Evolutionary conservation across 2,888 invertebrate genomes (phyloP).

Genomic region (Choristoneura rosaceana): DNA sequence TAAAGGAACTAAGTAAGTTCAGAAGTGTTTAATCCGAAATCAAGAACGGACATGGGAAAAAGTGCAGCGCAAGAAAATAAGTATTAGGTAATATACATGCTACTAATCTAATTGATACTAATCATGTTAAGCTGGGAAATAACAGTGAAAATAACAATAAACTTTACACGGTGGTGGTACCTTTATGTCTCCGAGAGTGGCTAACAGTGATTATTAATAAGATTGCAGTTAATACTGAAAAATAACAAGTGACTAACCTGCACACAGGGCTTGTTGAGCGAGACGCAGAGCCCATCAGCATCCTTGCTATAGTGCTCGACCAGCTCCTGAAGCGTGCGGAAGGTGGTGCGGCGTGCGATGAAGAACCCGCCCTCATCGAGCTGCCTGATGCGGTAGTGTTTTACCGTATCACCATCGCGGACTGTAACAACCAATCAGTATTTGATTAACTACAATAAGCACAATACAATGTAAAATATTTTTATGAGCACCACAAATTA

Average conservation of each 20-base stretch:
- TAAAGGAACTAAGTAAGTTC: background rate
- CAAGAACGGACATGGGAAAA: no score
- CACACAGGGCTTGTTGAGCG: conserved; percentile 96
- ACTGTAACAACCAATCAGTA: conserved; percentile 86
- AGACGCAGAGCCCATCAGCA: conserved; percentile 99
- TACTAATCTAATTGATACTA: no score
- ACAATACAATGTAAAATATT: no score
- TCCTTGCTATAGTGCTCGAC: conserved; percentile 99
- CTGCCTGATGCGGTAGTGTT: conserved; percentile 99
- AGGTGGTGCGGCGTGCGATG: conserved; percentile 98
- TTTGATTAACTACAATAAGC: background rate
- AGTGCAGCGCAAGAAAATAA: no score
- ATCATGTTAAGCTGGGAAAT: no score
- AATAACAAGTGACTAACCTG: conserved; percentile 86
- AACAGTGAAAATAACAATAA: background rate
- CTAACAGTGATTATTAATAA: background rate
- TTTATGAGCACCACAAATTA: no score
- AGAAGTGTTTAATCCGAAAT: no score
- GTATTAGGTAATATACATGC: no score
- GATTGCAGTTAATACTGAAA: background rate
- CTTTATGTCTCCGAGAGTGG: no score
- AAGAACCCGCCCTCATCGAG: conserved; percentile 99
- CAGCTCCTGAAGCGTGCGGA: conserved; percentile 98
- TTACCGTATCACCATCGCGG: conserved; percentile 99
- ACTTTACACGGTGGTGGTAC: background rate